phyloP scores from a whole-genome alignment of 1,140 invertebrate species.

The Drosophila nikananu region DNA sequence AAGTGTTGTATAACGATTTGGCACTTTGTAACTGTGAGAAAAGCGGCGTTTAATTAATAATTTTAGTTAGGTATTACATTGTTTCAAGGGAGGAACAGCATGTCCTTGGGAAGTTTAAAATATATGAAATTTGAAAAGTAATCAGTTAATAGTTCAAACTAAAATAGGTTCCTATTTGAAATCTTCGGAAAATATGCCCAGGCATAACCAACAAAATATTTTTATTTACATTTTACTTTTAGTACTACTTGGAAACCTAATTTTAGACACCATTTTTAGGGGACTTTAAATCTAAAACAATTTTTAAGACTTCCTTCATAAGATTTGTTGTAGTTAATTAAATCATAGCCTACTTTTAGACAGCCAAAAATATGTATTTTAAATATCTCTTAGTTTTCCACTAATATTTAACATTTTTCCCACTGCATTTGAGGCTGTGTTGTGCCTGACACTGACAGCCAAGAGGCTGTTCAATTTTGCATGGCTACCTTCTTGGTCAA shows the following conservation, averaged over 20 bases:
- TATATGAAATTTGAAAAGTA: neutral
- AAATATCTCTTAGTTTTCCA: neutral
- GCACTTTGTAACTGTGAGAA: slow-evolving; percentile 7
- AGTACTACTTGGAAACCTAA: neutral
- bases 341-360: neutral
- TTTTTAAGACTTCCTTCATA: neutral
- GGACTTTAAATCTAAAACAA: too few species aligned
- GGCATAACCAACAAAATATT: neutral
- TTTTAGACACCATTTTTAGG: too few species aligned
- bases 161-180: neutral
- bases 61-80: neutral
- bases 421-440: slow-evolving; percentile 16
- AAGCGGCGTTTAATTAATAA: neutral
- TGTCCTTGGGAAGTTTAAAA: neutral
- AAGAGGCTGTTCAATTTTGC: slow-evolving; percentile 46
- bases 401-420: neutral
- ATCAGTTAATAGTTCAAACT: neutral
- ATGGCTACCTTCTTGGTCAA: slow-evolving; percentile 52
- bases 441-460: slow-evolving; percentile 38
- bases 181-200: neutral
- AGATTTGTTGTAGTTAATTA: neutral
- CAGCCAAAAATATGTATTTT: neutral
- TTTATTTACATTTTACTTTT: neutral
- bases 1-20: slow-evolving; percentile 21
- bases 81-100: too few species aligned